phyloP scores from a whole-genome alignment of 2,113 vertebrate genomes.

The Heterotilapia buettikoferi region DNA sequence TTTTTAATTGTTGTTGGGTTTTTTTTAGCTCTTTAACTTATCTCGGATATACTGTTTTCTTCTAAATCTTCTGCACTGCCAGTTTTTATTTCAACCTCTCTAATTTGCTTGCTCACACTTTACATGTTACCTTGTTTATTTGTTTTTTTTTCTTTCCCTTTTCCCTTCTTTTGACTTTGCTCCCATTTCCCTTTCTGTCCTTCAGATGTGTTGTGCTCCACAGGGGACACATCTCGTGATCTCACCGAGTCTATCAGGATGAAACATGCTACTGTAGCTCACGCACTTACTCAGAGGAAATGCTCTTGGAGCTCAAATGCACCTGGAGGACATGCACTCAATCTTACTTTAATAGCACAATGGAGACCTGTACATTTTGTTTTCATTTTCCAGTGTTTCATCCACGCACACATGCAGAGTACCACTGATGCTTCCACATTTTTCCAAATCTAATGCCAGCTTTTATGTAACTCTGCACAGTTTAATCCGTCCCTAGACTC shows the following conservation, averaged over 20 bases:
- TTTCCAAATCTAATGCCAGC: neutral
- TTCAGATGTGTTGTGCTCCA: neutral
- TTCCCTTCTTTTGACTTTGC: neutral
- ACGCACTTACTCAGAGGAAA: neutral
- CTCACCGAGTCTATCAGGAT: neutral
- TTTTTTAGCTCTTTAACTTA: neutral
- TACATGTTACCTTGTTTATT: neutral
- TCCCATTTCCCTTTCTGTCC: neutral
- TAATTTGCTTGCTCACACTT: neutral
- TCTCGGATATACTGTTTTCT: neutral
- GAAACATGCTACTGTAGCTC: neutral
- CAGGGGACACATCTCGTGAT: neutral
- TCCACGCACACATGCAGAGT: neutral
- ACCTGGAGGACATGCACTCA: neutral
- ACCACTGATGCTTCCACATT: neutral
- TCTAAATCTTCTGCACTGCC: too few relatives aligned
- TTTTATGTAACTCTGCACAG: neutral
- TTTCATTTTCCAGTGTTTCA: neutral
- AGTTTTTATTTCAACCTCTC: neutral
- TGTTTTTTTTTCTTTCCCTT: fast-evolving
- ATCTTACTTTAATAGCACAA: neutral
- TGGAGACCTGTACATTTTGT: neutral
- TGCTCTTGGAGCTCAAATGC: neutral
- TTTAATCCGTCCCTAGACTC: neutral
- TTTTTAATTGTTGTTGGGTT: neutral